phyloP scores from a whole-genome alignment of 2,888 invertebrate genomes.

The Oscheius onirici region DNA sequence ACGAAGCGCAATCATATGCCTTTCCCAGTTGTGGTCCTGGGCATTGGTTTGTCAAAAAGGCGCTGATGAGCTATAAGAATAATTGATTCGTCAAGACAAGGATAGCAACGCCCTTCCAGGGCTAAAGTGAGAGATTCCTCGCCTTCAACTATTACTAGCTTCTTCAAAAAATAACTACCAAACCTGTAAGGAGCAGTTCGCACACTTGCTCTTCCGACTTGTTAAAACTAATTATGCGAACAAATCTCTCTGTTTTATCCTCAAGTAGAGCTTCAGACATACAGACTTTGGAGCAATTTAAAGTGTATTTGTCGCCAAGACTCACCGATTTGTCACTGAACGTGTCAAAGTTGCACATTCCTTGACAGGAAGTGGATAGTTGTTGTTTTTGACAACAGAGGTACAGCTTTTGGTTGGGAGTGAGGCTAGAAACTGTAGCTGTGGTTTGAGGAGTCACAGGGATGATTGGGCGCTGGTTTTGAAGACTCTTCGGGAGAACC shows the following conservation, averaged over 20 bases:
- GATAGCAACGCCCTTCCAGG: too few species aligned
- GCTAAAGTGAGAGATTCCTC: too few species aligned
- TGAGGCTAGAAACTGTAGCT: constrained; percentile 35
- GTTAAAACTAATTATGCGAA: too few species aligned
- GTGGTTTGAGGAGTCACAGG: not conserved
- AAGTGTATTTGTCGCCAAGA: not conserved
- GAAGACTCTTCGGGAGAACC: constrained; percentile 14
- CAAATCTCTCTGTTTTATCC: too few species aligned
- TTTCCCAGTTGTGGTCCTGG: constrained; percentile 66
- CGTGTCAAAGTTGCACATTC: constrained; percentile 67
- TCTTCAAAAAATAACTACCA: too few species aligned
- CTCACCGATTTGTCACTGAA: constrained; percentile 67
- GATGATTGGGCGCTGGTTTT: not conserved
- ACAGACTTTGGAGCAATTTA: too few species aligned
- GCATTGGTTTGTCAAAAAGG: constrained; percentile 66
- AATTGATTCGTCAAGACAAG: too few species aligned
- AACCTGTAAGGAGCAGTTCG: too few species aligned
- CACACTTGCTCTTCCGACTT: too few species aligned
- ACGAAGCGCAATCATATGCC: constrained; percentile 68
- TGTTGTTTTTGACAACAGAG: constrained; percentile 65
- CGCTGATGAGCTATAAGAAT: constrained; percentile 60
- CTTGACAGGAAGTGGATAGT: constrained; percentile 58
- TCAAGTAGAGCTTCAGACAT: too few species aligned
- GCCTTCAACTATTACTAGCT: too few species aligned
- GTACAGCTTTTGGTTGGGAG: constrained; percentile 66